Percentiles rank a stretch among this genome's conserved stretches.
Evolutionary conservation across 2,113 vertebrate species (phyloP).

Genomic region (Cryptotis parvus): DNA sequence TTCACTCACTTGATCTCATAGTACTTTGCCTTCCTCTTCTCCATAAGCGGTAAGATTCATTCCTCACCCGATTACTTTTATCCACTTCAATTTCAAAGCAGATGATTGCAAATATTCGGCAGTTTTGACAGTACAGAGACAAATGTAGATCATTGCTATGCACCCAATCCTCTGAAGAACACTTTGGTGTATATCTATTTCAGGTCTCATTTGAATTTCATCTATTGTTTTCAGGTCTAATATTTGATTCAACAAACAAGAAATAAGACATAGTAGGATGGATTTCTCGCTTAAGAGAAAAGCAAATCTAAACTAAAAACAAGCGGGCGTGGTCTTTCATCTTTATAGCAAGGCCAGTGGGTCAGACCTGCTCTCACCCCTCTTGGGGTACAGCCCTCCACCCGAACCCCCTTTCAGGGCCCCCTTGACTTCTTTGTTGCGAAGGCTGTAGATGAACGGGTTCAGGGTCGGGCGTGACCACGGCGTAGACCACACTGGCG

Average conservation of each 20-base stretch:
- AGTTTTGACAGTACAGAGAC: not conserved
- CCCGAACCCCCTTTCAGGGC: constrained; percentile 56
- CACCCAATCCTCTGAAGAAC: not conserved
- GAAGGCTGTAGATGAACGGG: constrained; percentile 80
- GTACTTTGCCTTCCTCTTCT: not conserved
- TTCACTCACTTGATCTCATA: not conserved
- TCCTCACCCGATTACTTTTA: not conserved
- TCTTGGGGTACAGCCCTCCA: not conserved
- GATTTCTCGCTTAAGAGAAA: not conserved
- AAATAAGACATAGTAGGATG: not conserved
- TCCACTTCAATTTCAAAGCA: not conserved
- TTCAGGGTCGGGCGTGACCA: constrained; percentile 77
- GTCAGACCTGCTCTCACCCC: not conserved
- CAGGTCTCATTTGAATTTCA: not conserved
- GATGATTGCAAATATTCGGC: not conserved
- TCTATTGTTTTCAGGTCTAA: too few relatives aligned
- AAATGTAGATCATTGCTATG: not conserved
- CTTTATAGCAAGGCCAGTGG: not conserved
- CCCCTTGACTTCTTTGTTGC: constrained; percentile 66
- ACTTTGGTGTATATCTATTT: not conserved
- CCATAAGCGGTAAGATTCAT: not conserved
- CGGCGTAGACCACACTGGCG: constrained; percentile 66
- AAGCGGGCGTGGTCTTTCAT: not conserved
- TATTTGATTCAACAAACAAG: not conserved
- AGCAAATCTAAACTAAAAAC: not conserved